Base-by-base conservation (phyloP, 2,797 vertebrate genomes). In the Pagetopsis macropterus region DNA sequence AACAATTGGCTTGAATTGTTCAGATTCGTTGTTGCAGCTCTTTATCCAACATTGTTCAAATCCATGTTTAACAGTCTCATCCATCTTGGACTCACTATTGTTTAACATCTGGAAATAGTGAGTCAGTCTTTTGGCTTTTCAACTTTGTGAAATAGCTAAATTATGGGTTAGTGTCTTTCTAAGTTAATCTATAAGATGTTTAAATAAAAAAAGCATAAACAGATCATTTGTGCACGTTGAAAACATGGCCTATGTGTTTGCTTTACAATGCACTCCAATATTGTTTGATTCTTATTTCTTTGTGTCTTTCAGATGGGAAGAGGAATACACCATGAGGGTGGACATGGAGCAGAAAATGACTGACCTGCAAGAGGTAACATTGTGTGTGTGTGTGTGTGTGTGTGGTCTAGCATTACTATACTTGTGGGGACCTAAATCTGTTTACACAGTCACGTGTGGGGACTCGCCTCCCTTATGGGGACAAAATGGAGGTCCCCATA, bases 281-380 rank as follows among this genome's bases (percentile, higher is more conserved):
- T 17, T 21, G 19, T 62, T 61, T 37, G 15, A 57, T 72, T 60
- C 43, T 65, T 58, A 3, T 68, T 9, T 55, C 15, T 31, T 15
- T 83, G 17, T 80, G 46, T 81, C 46, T 82, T 75, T 40, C 70
- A 99, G 98, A 91, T 99, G 98, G 98, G 98, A 99, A 92, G 97
- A 98, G 86, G 98, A 99, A 79, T 98, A 97, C 85, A 96, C 96
- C 0, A 92, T 96, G 84, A 96, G 98, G 76, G 92, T 96, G 70
- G 97, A 99, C 87, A 92, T 99, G 82, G 95, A 99, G 37, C 96
- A 99, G 85, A 96, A 95, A 52, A 96, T 98, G 61, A 50, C 85
- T 0, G 98, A 99, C 85, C 92, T 99, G 21, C 96, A 98, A 78
- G 97, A 99, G 96, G 98, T 99, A 21, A 23, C 19, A 43, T 60